phyloP scores from a whole-genome alignment of 1,140 invertebrate genomes.

The Oedothorax gibbosus region DNA sequence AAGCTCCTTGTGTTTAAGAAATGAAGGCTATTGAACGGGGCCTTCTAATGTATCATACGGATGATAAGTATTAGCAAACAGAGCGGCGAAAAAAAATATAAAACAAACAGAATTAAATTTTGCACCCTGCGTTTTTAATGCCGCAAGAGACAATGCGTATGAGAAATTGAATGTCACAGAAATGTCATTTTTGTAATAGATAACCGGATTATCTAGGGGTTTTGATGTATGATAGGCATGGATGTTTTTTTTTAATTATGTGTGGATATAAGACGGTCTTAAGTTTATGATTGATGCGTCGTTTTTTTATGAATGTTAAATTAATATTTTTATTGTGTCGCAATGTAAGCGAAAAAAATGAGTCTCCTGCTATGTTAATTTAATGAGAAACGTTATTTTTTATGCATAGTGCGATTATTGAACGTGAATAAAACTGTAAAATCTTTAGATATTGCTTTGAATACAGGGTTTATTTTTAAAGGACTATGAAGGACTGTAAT shows the following conservation, averaged over 20 bases:
- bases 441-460: too few species aligned
- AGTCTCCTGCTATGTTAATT: too few species aligned
- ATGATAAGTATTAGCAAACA: conserved; percentile 12
- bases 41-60: conserved; percentile 30
- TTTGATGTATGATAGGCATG: conserved; percentile 34
- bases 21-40: conserved; percentile 18
- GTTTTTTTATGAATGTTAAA: too few species aligned
- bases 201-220: conserved; percentile 39
- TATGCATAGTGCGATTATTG: too few species aligned
- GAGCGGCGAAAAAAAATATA: background rate
- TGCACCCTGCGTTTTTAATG: background rate
- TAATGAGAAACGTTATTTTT: too few species aligned
- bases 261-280: too few species aligned
- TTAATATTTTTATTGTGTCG: too few species aligned
- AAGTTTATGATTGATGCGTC: too few species aligned
- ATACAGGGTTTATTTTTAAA: too few species aligned
- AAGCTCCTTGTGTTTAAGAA: conserved; percentile 24
- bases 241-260: background rate
- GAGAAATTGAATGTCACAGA: conserved; percentile 37
- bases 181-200: conserved; percentile 48
- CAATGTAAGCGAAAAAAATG: too few species aligned
- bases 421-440: too few species aligned
- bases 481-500: too few species aligned
- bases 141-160: conserved; percentile 17
- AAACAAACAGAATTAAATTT: conserved; percentile 31